Base-by-base conservation (phyloP, 2,113 vertebrate genomes). In the Montifringilla adamsi region DNA sequence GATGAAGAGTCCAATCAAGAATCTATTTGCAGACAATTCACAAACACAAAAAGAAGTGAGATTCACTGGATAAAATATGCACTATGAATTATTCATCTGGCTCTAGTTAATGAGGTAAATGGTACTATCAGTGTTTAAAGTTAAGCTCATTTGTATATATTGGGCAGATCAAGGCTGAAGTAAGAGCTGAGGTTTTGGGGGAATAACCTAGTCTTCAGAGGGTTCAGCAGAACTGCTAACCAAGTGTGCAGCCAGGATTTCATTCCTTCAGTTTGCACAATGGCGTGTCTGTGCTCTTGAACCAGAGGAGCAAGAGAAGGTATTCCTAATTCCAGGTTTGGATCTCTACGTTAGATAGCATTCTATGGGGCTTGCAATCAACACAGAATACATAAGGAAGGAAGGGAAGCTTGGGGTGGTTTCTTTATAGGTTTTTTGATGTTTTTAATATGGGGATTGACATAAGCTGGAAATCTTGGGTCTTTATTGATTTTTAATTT, bases 1-100 rank as follows among this genome's bases (percentile, higher is more conserved):
- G 90, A 96, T 93, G 90, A 90, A 92, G 88, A 90, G 95, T 84
- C 92, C 95, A 96, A 96, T 97, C 94, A 97, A 96, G 92, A 95
- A 92, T 90, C 91, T 96, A 96, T 96, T 94, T 96, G 95, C 92
- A 97, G 95, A 97, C 94, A 94, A 96, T 97, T 96, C 93, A 90
- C 68, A 96, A 96, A 96, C 90, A 96, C 96, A 94, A 94, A 96
- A 95, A 95, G 92, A 87, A 95, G 90, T 81, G 90, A 90, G 88
- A 94, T 94, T 94, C 85, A 39, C 49, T 94, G 83, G 88, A 27
- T 87, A 96, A 95, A 92, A 94, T 96, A 94, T 94, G 49, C 92
- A 21, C 37, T 35, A 95, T 94, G 95, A 96, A 96, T 97, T 94
- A 96, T 96, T 96, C 94, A 96, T 95, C 44, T 18, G 23, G 55